Conservation (phyloP, 2,797 vertebrate genomes). For the Odontamblyopus lacepedii region DNA sequence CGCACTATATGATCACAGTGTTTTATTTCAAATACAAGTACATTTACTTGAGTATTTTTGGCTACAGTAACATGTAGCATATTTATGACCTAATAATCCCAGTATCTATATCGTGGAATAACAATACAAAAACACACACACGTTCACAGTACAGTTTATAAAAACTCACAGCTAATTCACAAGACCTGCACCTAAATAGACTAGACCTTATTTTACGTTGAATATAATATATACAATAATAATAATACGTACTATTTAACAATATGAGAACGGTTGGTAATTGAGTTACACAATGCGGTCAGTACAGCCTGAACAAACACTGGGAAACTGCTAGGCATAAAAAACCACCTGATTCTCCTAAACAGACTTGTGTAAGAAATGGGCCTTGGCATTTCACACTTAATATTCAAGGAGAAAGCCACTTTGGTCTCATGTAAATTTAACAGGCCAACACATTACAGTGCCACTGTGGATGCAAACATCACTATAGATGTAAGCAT, state of each 20-base stretch:
- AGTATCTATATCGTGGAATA: no score
- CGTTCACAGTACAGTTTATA: no score
- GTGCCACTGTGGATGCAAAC: constrained; percentile 35
- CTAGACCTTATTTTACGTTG: no score
- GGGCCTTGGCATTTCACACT: constrained; percentile 14
- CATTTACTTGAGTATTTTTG: no score
- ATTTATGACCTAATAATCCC: no score
- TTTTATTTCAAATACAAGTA: no score
- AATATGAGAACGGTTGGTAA: not conserved
- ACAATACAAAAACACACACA: no score
- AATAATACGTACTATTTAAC: not conserved
- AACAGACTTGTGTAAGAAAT: constrained; percentile 20
- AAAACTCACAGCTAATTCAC: no score
- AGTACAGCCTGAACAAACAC: not conserved
- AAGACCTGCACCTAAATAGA: no score
- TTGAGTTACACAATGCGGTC: not conserved
- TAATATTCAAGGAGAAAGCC: constrained; percentile 56
- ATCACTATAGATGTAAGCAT: constrained; percentile 29
- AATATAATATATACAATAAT: no score
- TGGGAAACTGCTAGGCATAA: constrained; percentile 24
- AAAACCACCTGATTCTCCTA: constrained; percentile 29
- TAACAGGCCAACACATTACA: constrained; percentile 43
- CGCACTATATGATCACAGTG: no score
- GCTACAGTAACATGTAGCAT: no score
- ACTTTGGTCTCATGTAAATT: constrained; percentile 65